Evolutionary conservation across 1,140 invertebrate species (phyloP).

Genomic region (Trachymyrmex cornetzi): DNA sequence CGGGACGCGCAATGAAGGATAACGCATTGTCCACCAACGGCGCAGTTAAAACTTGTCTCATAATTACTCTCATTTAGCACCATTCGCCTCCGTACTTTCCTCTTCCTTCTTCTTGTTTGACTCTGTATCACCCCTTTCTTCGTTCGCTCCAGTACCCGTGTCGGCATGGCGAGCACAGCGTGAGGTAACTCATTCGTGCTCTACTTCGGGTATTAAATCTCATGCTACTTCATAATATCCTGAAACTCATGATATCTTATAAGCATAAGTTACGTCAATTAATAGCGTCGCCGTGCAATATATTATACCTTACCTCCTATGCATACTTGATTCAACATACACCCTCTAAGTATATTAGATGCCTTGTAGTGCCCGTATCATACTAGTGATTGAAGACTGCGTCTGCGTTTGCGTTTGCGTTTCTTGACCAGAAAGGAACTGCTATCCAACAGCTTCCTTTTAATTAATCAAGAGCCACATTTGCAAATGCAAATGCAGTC

Average conservation of each 20-base stretch:
- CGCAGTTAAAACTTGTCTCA: conserved; percentile 86
- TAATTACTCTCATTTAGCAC: conserved; percentile 85
- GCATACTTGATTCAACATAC: conserved; percentile 11
- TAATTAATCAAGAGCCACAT: no score
- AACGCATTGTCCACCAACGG: conserved; percentile 83
- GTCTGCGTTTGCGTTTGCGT: no score
- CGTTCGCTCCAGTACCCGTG: not conserved
- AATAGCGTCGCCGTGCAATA: conserved; percentile 44
- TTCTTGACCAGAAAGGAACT: no score
- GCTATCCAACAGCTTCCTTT: no score
- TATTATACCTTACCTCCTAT: conserved; percentile 8
- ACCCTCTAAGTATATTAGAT: not conserved
- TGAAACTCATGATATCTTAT: conserved; percentile 61
- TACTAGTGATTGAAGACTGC: no score
- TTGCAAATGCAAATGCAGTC: no score
- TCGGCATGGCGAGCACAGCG: conserved; percentile 37
- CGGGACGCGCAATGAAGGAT: conserved; percentile 82
- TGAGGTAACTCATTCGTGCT: conserved; percentile 50
- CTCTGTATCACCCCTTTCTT: conserved; percentile 29
- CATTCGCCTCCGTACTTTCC: conserved; percentile 69
- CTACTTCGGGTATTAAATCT: conserved; percentile 50
- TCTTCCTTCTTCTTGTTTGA: conserved; percentile 29
- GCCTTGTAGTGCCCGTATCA: no score
- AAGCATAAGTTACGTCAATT: conserved; percentile 60
- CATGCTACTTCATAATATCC: conserved; percentile 60